phyloP scores from a whole-genome alignment of 2,797 vertebrate genomes.

The Zenarchopterus dispar region DNA sequence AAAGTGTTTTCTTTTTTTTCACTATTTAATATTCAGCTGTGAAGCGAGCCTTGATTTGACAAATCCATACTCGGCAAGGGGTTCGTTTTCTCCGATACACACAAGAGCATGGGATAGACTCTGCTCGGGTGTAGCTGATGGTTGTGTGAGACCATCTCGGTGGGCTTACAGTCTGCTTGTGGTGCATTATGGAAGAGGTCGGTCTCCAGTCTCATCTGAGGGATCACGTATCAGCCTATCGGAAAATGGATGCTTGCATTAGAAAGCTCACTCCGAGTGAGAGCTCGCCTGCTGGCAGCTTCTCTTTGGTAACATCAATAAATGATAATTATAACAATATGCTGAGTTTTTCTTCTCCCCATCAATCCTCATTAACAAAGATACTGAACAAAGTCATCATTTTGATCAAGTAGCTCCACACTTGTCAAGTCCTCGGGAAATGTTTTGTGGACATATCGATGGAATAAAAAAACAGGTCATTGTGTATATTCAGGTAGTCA shows the following conservation, averaged over 20 bases:
- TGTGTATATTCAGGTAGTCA: too few relatives aligned
- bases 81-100: constrained; percentile 12
- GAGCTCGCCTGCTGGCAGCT: constrained; percentile 22
- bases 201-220: constrained; percentile 47
- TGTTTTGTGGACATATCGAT: too few relatives aligned
- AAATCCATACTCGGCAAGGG: constrained; percentile 1
- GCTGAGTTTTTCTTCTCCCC: background rate
- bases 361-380: too few relatives aligned
- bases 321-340: background rate
- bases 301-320: constrained; percentile 3
- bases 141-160: constrained; percentile 34
- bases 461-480: too few relatives aligned
- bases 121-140: constrained; percentile 38
- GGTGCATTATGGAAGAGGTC: constrained; percentile 66
- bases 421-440: background rate
- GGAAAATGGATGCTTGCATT: constrained; percentile 64
- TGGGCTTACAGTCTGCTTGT: constrained; percentile 42
- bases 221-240: constrained; percentile 69
- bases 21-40: constrained; percentile 20
- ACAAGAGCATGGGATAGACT: constrained; percentile 44
- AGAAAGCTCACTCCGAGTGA: constrained; percentile 13
- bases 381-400: too few relatives aligned
- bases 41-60: constrained; percentile 18
- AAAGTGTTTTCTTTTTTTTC: constrained; percentile 8
- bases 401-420: background rate